phyloP scores from a whole-genome alignment of 2,888 invertebrate genomes.

The Corbicula japonica region DNA sequence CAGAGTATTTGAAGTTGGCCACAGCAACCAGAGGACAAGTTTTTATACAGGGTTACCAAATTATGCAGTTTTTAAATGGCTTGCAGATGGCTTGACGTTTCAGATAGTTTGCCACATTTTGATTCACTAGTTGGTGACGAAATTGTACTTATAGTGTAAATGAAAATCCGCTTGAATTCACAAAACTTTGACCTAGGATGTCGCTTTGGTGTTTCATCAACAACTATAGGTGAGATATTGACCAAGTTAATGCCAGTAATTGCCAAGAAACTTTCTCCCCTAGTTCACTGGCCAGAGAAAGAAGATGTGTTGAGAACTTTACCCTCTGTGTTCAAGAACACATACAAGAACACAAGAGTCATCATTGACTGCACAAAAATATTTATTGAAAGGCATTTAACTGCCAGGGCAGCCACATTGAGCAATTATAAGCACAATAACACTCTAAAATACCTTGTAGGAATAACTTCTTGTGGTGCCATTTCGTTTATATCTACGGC shows the following conservation, averaged over 20 bases:
- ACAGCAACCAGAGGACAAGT: no score
- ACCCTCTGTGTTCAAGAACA: constrained; percentile 37
- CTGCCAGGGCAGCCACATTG: constrained; percentile 47
- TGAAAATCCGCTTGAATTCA: constrained; percentile 39
- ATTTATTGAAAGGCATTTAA: constrained; percentile 45
- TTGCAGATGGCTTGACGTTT: constrained; percentile 1
- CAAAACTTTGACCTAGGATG: constrained; percentile 40
- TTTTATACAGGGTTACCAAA: no score
- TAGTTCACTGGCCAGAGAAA: constrained; percentile 58
- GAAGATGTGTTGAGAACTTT: constrained; percentile 35
- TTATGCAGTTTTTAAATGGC: constrained; percentile 35
- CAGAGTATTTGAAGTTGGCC: no score
- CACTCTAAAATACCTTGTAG: constrained; percentile 45
- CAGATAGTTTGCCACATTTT: constrained; percentile 2
- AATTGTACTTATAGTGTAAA: constrained; percentile 28
- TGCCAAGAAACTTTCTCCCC: constrained; percentile 30
- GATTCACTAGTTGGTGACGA: neutral
- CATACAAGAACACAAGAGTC: constrained; percentile 18
- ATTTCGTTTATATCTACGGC: constrained; percentile 38
- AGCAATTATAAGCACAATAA: constrained; percentile 57
- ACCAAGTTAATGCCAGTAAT: constrained; percentile 29
- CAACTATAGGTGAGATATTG: constrained; percentile 39
- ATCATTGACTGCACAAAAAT: constrained; percentile 62
- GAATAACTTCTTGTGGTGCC: constrained; percentile 47
- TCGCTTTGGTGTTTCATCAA: constrained; percentile 23